Evolutionary conservation across 2,888 invertebrate genomes (phyloP).

Genomic region (Scaeva pyrastri): DNA sequence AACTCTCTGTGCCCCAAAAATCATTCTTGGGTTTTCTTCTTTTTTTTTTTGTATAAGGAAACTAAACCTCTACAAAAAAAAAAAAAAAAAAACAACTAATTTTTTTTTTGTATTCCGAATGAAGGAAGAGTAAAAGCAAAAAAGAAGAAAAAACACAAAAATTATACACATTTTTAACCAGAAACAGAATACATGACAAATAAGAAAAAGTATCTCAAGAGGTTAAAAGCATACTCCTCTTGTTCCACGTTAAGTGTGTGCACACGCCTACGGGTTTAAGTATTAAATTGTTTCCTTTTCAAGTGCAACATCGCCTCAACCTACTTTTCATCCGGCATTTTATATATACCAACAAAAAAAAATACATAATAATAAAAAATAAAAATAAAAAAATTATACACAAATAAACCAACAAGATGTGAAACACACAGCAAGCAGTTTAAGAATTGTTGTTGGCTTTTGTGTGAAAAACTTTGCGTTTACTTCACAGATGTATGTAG

Average conservation of each 20-base stretch:
- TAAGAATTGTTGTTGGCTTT: conserved; percentile 8
- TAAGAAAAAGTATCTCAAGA: conserved; percentile 71
- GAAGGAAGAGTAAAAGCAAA: conserved; percentile 34
- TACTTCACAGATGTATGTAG: conserved; percentile 1
- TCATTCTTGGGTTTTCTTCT: conserved; percentile 20
- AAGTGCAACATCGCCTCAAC: conserved; percentile 75
- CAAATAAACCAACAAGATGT: conserved; percentile 33
- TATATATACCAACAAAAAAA: neutral
- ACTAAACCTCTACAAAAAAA: neutral
- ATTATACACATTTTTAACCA: conserved; percentile 27
- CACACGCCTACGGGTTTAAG: conserved; percentile 75
- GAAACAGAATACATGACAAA: conserved; percentile 51
- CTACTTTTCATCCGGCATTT: conserved; percentile 59
- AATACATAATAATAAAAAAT: neutral
- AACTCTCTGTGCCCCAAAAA: neutral
- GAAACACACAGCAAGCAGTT: conserved; percentile 8
- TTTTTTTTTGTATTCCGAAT: neutral
- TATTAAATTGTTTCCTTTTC: conserved; percentile 76
- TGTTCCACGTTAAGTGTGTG: conserved; percentile 67
- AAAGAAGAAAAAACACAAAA: conserved; percentile 2
- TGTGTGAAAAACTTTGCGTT: neutral
- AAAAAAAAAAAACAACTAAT: conserved; percentile 18
- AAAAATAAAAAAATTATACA: conserved; percentile 4
- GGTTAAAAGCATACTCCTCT: conserved; percentile 73
- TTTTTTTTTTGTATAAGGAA: conserved; percentile 14